Base-by-base conservation (phyloP, 2,797 vertebrate species). In the Poliocrania exsul region DNA sequence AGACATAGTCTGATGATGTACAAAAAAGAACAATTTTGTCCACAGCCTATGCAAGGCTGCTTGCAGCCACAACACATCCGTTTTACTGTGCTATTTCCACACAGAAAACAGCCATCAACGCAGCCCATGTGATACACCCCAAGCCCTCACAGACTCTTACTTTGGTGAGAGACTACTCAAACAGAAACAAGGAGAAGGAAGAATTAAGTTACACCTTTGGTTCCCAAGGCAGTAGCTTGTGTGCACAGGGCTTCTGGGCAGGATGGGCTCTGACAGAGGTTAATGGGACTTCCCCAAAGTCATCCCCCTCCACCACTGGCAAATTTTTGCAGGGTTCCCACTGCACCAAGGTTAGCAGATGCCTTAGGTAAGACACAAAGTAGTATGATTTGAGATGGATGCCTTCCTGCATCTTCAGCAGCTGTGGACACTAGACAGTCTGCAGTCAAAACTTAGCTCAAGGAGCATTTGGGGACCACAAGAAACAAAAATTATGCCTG, bases 381-480 rank as follows among this genome's bases (percentile, higher is more conserved):
- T 73, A 61, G 26, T 53, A 31, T 86, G 15, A 18, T 62, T 71
- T 53, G 46, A 79, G 54, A 54, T 14, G 26, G 35, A n/a, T 42
- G 35, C 67, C 60, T 65, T 85, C n/a, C 62, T 73, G 29, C 51
- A 62, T 19, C 78, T 78, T 78, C 81, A 71, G 61, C 57, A 73
- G 35, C 53, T 87, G 18, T 2, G 1, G 71, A 44, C 25, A 16
- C 61, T 65, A 73, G 54, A 57, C 31, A 56, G 37, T 70, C n/a
- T 81, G 38, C 61, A 67, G 16, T 40, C 54, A 94, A 37, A 94
- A 46, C 29, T 46, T 11, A 1, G 0, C 11, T 56, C 26, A 60
- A 67, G 44, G 31, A 2, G 17, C 0, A 1, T 38, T 49, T 69
- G 83, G 93, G 28, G 75, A 69, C 84, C 38, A 47, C 13, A 23